Percentiles rank a stretch among this genome's conserved stretches.
phyloP scores from a whole-genome alignment of 1,140 invertebrate genomes.

The Drosophila dunni region DNA sequence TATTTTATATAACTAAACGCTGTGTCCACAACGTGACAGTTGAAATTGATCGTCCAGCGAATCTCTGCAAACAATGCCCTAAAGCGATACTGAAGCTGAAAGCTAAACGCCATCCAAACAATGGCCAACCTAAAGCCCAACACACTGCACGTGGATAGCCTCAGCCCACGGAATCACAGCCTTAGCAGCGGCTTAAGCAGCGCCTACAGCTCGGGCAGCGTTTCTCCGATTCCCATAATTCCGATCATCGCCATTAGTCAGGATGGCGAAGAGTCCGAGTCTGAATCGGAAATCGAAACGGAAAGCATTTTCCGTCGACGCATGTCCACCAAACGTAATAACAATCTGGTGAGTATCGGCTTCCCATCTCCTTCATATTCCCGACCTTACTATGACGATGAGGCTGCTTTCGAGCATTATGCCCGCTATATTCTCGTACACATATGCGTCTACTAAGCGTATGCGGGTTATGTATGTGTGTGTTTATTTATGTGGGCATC shows the following conservation, averaged over 20 bases:
- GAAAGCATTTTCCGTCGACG: slow-evolving; percentile 88
- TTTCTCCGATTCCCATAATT: slow-evolving; percentile 75
- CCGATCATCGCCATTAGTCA: slow-evolving; percentile 77
- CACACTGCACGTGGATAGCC: slow-evolving; percentile 55
- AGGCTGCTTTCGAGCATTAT: slow-evolving; percentile 59
- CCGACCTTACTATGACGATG: slow-evolving; percentile 30
- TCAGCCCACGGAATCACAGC: slow-evolving; percentile 39
- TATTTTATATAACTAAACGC: slow-evolving; percentile 46
- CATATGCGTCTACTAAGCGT: slow-evolving; percentile 5
- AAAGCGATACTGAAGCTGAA: not conserved
- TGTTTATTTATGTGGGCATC: slow-evolving; percentile 2
- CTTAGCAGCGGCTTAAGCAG: slow-evolving; percentile 64
- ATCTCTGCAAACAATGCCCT: slow-evolving; percentile 48
- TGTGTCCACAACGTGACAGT: slow-evolving; percentile 39
- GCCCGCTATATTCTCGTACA: slow-evolving; percentile 49
- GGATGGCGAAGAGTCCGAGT: slow-evolving; percentile 86
- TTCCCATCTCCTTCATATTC: slow-evolving; percentile 5
- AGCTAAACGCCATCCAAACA: slow-evolving; percentile 33
- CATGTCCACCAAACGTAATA: slow-evolving; percentile 88
- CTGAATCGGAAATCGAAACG: slow-evolving; percentile 89
- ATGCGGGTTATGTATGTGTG: not conserved
- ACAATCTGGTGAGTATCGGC: slow-evolving; percentile 86
- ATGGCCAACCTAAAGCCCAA: slow-evolving; percentile 73
- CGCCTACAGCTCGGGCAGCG: slow-evolving; percentile 74
- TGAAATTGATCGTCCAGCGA: slow-evolving; percentile 13